Base-by-base conservation (phyloP, 2,797 vertebrate species). In the Poeciliopsis infans region DNA sequence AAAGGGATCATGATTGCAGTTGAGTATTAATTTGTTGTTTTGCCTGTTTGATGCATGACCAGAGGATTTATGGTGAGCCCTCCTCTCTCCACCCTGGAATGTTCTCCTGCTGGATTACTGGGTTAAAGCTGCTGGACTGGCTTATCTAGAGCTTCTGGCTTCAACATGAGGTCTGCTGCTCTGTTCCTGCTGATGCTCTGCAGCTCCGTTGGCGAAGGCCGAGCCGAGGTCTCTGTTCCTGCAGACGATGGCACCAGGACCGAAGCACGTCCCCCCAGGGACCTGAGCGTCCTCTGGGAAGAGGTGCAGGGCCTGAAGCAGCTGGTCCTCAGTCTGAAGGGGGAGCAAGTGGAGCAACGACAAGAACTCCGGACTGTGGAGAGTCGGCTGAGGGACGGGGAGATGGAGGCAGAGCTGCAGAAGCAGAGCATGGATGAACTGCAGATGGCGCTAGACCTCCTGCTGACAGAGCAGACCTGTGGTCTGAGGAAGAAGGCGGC, bases 301-400 rank as follows among this genome's bases (percentile, higher is more conserved):
- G 87, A 93, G 83, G 81, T 94, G 82, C 57, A 3, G 59, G 90
- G 92, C 0, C 31, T 93, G 76, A 92, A 79, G 75, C 83, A 88
- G 23, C 75, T 94, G 78, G 89, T 94, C 2, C 83, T 94, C 33
- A 89, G 72, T 55, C 87, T 92, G 64, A 91, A 83, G 45, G 73
- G 76, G 0, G 80, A 72, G 39, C 83, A 84, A 76, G 90, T 93
- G 78, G 79, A 68, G 12, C 87, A 71, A 78, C 85, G 88, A 2
- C 90, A 87, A 81, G 71, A 45, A 39, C 76, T 88, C 43, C 57
- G 87, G 23, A 70, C 59, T 45, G 5, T 91, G 75, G 93, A 92
- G 88, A 92, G 80, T 59, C 79, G 76, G 46, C 83, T 93, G 76
- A 86, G 77, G 69, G 92, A 93, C 72, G 1, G 80, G 1, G 81